Evolutionary conservation across 53 echinoderm and acorn worm species (phyloP).

Genomic region (Echinometra lucunter): DNA sequence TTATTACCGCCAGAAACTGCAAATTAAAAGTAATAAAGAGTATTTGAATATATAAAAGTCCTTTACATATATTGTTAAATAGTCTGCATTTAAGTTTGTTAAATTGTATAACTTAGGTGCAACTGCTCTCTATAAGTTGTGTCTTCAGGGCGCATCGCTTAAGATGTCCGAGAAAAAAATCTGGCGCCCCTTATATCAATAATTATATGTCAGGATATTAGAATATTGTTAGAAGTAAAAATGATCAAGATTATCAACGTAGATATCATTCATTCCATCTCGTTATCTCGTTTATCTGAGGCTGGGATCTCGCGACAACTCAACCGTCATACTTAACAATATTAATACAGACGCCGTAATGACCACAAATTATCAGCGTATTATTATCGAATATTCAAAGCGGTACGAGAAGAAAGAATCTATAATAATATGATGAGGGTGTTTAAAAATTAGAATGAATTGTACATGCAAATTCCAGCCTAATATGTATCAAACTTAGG

Average conservation of each 20-base stretch:
- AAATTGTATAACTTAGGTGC: not conserved
- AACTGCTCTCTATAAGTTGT: no score
- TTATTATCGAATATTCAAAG: not conserved
- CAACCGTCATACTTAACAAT: conserved; percentile 2
- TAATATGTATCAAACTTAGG: not conserved
- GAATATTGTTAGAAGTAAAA: conserved; percentile 3
- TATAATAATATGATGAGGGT: not conserved
- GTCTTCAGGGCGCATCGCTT: not conserved
- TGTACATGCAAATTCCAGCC: not conserved
- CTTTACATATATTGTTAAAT: not conserved
- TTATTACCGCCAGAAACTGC: not conserved
- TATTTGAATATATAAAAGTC: not conserved
- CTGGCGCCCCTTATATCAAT: conserved; percentile 13
- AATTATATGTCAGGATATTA: not conserved
- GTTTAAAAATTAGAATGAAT: not conserved
- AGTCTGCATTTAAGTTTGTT: not conserved
- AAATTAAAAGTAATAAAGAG: not conserved
- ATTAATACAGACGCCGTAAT: conserved; percentile 8
- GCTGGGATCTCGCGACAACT: not conserved
- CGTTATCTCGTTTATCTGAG: conserved; percentile 16
- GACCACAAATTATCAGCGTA: conserved; percentile 20
- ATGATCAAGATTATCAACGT: not conserved
- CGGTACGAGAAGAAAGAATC: not conserved
- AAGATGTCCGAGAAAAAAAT: not conserved
- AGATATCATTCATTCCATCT: conserved; percentile 10